Percentiles rank a stretch among this genome's conserved stretches.
These are phyloP conservation scores for Microplitis deprimator DNA, from an alignment of 2,888 invertebrate species.

Conservation along the genomic window DNA sequence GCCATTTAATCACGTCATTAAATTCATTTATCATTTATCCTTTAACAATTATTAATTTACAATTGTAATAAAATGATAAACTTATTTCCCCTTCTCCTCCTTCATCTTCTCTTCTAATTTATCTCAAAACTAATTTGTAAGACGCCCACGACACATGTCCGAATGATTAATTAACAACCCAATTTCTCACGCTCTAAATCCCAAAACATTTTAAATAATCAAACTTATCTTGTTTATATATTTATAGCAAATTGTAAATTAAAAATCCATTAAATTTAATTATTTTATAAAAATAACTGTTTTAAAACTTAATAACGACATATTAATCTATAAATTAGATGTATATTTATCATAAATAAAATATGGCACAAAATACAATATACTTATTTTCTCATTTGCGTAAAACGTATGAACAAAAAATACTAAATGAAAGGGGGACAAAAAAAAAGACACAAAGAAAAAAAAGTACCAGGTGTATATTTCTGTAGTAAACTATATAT, in stretches of 20 bases:
- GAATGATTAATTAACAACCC: slow-evolving; percentile 17
- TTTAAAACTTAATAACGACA: no score
- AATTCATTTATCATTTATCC: neutral
- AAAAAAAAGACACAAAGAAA: slow-evolving; percentile 31
- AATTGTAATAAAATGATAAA: neutral
- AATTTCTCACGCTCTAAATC: slow-evolving; percentile 28
- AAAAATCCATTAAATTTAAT: no score
- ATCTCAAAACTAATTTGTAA: neutral
- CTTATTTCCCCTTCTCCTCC: neutral
- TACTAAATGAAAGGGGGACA: slow-evolving; percentile 7
- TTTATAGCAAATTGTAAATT: no score
- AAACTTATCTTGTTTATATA: no score
- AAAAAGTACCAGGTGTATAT: slow-evolving; percentile 62
- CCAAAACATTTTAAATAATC: neutral
- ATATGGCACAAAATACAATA: no score
- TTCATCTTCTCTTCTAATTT: neutral
- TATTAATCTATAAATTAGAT: no score
- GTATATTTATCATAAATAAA: no score
- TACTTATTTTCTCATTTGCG: neutral
- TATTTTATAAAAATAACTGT: no score
- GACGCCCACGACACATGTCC: slow-evolving; percentile 14
- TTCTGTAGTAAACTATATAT: slow-evolving; percentile 35
- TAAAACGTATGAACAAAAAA: neutral
- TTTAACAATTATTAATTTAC: neutral
- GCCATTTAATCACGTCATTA: neutral